A percentile compares a stretch with the other conserved stretches of the same genome.
Conservation (phyloP, 2,113 vertebrate genomes). For the Arizona elegans region DNA sequence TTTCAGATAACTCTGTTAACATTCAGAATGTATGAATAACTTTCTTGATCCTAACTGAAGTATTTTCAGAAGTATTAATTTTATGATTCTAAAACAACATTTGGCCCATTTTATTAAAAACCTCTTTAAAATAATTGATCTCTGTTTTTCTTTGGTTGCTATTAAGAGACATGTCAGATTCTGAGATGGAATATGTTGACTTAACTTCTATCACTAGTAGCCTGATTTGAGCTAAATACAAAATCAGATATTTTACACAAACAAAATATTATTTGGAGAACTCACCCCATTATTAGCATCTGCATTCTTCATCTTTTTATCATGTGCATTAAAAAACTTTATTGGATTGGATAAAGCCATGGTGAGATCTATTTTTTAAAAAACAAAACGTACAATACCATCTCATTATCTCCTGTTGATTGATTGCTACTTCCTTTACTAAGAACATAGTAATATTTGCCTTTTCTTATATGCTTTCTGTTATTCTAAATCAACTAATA, state of each 20-base stretch:
- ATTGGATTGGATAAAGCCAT: conserved; percentile 79
- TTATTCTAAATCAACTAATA: neutral
- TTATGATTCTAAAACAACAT: neutral
- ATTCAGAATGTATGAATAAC: too few relatives aligned
- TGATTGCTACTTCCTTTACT: neutral
- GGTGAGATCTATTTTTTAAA: conserved; percentile 62
- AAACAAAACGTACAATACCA: neutral
- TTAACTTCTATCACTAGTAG: neutral
- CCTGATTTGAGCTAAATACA: neutral
- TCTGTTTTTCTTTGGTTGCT: neutral
- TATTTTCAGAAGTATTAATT: neutral
- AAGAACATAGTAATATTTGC: neutral
- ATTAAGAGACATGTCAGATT: neutral
- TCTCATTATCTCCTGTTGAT: neutral
- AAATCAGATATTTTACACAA: neutral
- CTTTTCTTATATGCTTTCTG: neutral
- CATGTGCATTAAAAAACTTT: conserved; percentile 73
- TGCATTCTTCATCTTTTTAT: conserved; percentile 63
- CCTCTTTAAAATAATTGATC: neutral
- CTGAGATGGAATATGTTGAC: neutral
- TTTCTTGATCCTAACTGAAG: neutral
- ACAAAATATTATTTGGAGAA: neutral
- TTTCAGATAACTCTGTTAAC: neutral
- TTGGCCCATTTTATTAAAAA: neutral
- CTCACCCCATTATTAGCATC: conserved; percentile 64